phyloP scores from a whole-genome alignment of 2,113 vertebrate species.

The Chloebia gouldiae region DNA sequence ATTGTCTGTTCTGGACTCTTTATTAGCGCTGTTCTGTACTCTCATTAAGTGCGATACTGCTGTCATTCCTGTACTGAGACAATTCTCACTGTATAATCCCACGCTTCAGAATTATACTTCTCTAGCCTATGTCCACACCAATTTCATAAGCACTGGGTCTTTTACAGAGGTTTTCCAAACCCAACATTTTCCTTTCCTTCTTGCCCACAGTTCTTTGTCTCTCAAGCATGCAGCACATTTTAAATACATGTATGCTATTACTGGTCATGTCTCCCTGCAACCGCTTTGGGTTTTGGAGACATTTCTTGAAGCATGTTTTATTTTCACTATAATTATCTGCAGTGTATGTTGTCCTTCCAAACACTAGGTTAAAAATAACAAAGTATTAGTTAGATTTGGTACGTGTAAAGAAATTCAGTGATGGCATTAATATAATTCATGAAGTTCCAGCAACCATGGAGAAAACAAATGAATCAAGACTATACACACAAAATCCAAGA shows the following conservation, averaged over 20 bases:
- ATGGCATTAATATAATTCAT: slow-evolving; percentile 34
- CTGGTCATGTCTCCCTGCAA: slow-evolving; percentile 53
- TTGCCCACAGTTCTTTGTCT: slow-evolving; percentile 15
- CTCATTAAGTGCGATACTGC: not conserved
- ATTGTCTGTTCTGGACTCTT: not conserved
- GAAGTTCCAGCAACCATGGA: slow-evolving; percentile 29
- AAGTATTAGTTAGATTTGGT: slow-evolving; percentile 50
- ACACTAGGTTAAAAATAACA: slow-evolving; percentile 64
- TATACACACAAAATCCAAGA: not conserved
- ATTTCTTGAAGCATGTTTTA: slow-evolving; percentile 41
- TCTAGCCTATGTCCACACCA: not conserved
- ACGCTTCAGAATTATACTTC: not conserved
- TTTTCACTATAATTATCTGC: slow-evolving; percentile 61
- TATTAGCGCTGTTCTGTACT: not conserved
- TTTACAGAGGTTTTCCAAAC: slow-evolving; percentile 15
- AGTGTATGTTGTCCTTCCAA: slow-evolving; percentile 66
- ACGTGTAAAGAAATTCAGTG: slow-evolving; percentile 25
- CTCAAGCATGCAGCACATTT: slow-evolving; percentile 11
- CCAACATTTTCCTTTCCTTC: not conserved
- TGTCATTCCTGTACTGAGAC: not conserved
- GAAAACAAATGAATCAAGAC: not conserved
- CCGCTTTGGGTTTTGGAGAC: slow-evolving; percentile 41
- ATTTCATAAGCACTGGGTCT: not conserved
- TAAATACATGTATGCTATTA: slow-evolving; percentile 6
- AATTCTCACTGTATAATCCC: not conserved